Evolutionary conservation across 2,888 invertebrate species (phyloP).

Genomic region (Acleris laterana): DNA sequence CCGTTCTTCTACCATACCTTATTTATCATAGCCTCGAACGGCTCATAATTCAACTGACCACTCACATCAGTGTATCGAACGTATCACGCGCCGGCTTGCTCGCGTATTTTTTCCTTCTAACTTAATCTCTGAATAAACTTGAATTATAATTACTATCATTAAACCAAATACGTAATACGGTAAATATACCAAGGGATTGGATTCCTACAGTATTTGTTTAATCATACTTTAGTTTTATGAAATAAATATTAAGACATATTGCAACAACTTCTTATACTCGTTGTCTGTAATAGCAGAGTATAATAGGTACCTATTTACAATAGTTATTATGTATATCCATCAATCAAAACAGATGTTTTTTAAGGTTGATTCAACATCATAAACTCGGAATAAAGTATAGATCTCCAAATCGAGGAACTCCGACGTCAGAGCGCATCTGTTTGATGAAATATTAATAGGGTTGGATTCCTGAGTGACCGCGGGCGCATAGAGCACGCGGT

Average conservation of each 20-base stretch:
- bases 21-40: constrained; percentile 40
- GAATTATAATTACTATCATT: not conserved
- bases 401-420: constrained; percentile 38
- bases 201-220: too few relatives aligned
- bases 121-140: constrained; percentile 31
- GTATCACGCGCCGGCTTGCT: constrained; percentile 12
- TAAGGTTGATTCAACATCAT: constrained; percentile 40
- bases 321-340: not conserved
- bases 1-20: constrained; percentile 37
- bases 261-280: too few relatives aligned
- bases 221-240: too few relatives aligned
- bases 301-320: not conserved
- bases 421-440: constrained; percentile 58
- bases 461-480: constrained; percentile 57
- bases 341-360: constrained; percentile 59
- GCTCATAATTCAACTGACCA: constrained; percentile 32
- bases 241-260: too few relatives aligned
- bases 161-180: too few relatives aligned
- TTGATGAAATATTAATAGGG: constrained; percentile 77
- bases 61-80: constrained; percentile 14
- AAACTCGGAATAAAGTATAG: constrained; percentile 38
- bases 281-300: too few relatives aligned
- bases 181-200: too few relatives aligned
- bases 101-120: constrained; percentile 21
- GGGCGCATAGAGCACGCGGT: constrained; percentile 51